phyloP scores from a whole-genome alignment of 2,113 vertebrate genomes.

The Zosterops japonicus region DNA sequence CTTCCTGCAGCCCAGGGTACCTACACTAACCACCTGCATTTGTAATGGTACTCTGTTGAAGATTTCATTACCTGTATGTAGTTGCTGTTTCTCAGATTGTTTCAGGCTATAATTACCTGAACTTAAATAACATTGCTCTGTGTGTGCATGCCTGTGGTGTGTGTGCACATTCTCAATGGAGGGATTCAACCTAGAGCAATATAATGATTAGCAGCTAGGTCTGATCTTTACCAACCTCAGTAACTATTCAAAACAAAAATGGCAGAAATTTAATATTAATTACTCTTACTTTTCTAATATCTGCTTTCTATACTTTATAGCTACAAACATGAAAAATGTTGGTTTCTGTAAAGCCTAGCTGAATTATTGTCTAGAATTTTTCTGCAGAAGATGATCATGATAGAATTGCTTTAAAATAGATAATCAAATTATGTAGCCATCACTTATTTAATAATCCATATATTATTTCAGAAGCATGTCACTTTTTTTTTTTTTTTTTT shows the following conservation, averaged over 20 bases:
- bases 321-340: neutral
- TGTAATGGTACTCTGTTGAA: neutral
- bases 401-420: neutral
- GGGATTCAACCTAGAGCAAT: neutral
- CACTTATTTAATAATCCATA: neutral
- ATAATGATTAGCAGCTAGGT: neutral
- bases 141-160: neutral
- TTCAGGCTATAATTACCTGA: constrained; percentile 3
- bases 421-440: neutral
- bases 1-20: neutral
- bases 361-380: neutral
- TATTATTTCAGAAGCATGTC: neutral
- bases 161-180: rapidly evolving
- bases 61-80: neutral
- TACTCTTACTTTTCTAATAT: neutral
- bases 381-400: rapidly evolving
- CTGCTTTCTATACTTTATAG: neutral
- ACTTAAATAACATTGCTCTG: neutral
- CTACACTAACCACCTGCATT: neutral
- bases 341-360: neutral
- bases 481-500: too few relatives aligned
- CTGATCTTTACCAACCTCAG: neutral
- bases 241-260: neutral
- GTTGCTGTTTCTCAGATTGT: neutral
- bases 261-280: neutral